A percentile compares a stretch with the other conserved stretches of the same genome.
These are phyloP conservation scores for Amia ocellicauda DNA, from an alignment of 2,113 vertebrate genomes.

Conservation along the genomic window DNA sequence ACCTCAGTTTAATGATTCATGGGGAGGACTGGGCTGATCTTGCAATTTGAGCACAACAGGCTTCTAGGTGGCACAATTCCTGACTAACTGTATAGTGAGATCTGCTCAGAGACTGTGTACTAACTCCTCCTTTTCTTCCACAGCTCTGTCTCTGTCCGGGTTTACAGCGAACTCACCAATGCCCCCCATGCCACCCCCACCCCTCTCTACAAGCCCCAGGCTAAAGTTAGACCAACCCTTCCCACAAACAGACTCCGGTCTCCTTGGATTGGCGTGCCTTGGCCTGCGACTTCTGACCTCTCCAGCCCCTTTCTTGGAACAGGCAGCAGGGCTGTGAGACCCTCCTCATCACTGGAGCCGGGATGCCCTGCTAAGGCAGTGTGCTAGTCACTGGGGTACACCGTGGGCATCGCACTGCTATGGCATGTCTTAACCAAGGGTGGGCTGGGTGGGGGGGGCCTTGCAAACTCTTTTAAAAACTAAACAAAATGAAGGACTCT, in stretches of 20 bases:
- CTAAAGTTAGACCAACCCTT: constrained; percentile 48
- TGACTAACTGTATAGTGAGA: too few species aligned
- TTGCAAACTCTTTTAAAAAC: too few species aligned
- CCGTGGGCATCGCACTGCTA: too few species aligned
- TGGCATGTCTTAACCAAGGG: too few species aligned
- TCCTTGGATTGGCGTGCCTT: constrained; percentile 10
- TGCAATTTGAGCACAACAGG: too few species aligned
- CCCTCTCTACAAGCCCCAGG: constrained; percentile 46
- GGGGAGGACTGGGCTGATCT: too few species aligned
- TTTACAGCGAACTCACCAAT: constrained; percentile 34
- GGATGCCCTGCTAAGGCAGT: constrained; percentile 14
- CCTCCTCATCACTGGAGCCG: background rate
- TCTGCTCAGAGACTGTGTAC: too few species aligned
- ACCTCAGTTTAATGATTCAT: too few species aligned
- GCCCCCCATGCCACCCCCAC: constrained; percentile 26
- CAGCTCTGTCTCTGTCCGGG: constrained; percentile 55
- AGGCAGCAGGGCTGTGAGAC: background rate
- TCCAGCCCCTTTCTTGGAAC: constrained; percentile 8
- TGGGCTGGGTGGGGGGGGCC: too few species aligned
- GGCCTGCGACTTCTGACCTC: constrained; percentile 35
- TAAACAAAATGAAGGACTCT: too few species aligned
- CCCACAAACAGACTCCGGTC: constrained; percentile 18
- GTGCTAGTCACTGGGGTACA: constrained; percentile 4
- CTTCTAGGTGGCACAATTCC: too few species aligned
- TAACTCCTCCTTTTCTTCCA: constrained; percentile 11